A percentile compares a stretch with the other conserved stretches of the same genome.
phyloP scores from a whole-genome alignment of 2,113 vertebrate species.

The Siniperca knerii region DNA sequence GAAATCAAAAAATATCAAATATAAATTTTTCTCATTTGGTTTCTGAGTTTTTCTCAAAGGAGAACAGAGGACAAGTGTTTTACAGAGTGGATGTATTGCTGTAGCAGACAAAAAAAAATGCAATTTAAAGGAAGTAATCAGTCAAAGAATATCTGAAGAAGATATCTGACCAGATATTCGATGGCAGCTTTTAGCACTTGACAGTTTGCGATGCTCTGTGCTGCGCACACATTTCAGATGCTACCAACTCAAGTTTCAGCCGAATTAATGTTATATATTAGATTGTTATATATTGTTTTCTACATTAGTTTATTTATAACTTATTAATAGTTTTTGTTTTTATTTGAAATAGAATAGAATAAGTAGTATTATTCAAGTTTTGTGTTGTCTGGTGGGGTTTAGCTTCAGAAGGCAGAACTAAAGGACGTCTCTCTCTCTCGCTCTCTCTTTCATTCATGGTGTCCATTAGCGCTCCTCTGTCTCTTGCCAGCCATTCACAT shows the following conservation, averaged over 20 bases:
- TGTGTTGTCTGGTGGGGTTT: not conserved
- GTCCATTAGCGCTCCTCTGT: conserved; percentile 61
- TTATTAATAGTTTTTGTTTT: too few species aligned
- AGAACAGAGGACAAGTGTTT: too few species aligned
- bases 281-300: too few species aligned
- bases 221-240: too few species aligned
- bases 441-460: conserved; percentile 54
- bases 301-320: too few species aligned
- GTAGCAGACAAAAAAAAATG: not conserved
- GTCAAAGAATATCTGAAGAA: not conserved
- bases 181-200: too few species aligned
- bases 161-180: too few species aligned
- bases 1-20: too few species aligned
- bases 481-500: conserved; percentile 74
- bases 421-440: conserved; percentile 1
- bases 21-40: too few species aligned
- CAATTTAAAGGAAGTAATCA: not conserved
- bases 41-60: too few species aligned
- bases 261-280: not conserved
- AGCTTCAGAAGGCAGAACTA: not conserved
- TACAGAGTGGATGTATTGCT: not conserved
- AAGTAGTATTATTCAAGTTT: not conserved
- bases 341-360: not conserved
- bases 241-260: not conserved
- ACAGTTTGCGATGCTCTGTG: too few species aligned